Evolutionary conservation across 2,797 vertebrate species (phyloP), one percentile per base, ranked within the genome.

Genomic region (Fundulus diaphanus): DNA sequence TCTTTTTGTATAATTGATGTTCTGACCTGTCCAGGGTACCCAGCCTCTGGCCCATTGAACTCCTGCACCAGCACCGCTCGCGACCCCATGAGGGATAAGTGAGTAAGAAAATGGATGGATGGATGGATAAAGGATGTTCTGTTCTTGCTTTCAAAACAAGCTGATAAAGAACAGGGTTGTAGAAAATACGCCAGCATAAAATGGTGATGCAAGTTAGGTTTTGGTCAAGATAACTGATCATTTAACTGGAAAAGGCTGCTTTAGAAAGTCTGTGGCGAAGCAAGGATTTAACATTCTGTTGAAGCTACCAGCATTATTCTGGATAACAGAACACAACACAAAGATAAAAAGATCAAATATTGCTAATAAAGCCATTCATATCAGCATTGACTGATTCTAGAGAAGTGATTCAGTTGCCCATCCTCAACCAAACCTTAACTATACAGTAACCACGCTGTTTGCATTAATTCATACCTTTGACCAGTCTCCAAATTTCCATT

Each of bases 401-500:
- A 22, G 18, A 7, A 24, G 22, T 24, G 20, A 63, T 37, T 24
- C 20, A 37, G 59, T 3, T 24, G 9, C 22, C 20, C 4, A 63
- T 37, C 35, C 22, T 66, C 15, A 27, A 27, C 7, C 15, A 2
- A 40, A 40, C 24, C 7, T 66, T 42, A 66, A 27, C 63, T 9
- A 15, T 42, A 27, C 37, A 42, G 12, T 42, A 42, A 40, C 40
- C n/a, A 70, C 31, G 16, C 5, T 29, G 9, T 37, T 31, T 57
- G 20, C 31, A 33, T 12, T 44, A 5, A 46, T 27, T 67, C 33
- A 18, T 88, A 91, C 88, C 96, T 98, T 98, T 57, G 98, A 99
- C 98, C 98, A 99, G 37, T 97, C 97, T n/a, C 98, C 98, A 0
- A 97, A 99, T 89, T 96, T 98, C 98, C 98, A 99, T 73, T 98